Evolutionary conservation across 2,797 vertebrate species (phyloP), one percentile per base, ranked within the genome.

Genomic region (Micromesistius poutassou): DNA sequence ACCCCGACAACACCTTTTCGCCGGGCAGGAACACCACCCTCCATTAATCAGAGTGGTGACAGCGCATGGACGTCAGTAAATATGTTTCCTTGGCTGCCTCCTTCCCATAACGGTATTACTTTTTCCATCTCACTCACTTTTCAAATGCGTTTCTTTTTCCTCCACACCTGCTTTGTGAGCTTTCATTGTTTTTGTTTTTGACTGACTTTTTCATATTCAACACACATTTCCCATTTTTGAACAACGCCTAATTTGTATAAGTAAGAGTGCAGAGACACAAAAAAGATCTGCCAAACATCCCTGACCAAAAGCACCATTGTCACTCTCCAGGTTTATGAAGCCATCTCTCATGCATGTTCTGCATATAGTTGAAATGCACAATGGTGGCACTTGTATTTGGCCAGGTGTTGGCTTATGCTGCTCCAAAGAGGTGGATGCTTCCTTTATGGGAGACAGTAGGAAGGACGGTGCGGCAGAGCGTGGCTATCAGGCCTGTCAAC

Each of bases 41-140:
- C 92, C 93, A 94, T 95, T 93, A 94, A 95, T 95, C 94, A 94
- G 93, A 90, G 89, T 31, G 87, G 83, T 92, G 94, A 93, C 94
- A 94, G 93, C 93, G 92, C 90, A 90, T 94, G 90, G 90, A 91
- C 89, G 93, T 93, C 93, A 94, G 91, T 94, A 93, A 94, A 92
- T 92, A 93, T 90, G 90, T 92, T 93, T 90, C 86, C 89, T 83
- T 87, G 82, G 78, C 85, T 84, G 86, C 76, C 83, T 88, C 81
- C 79, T 89, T 87, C 80, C 79, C 79, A 62, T 80, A 80, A 77
- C 76, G 80, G 72, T 82, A 85, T 82, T 83, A 46, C 80, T 78
- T 82, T 46, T 78, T 62, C 55, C 22, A 28, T 77, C 4, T 36
- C 78, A 5, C 79, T 74, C 78, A 82, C 31, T 50, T 79, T 25